A percentile compares a stretch with the other conserved stretches of the same genome.
These are phyloP conservation scores for Sebastes itinus DNA, from an alignment of 2,797 vertebrate species.

Conservation along the genomic window DNA sequence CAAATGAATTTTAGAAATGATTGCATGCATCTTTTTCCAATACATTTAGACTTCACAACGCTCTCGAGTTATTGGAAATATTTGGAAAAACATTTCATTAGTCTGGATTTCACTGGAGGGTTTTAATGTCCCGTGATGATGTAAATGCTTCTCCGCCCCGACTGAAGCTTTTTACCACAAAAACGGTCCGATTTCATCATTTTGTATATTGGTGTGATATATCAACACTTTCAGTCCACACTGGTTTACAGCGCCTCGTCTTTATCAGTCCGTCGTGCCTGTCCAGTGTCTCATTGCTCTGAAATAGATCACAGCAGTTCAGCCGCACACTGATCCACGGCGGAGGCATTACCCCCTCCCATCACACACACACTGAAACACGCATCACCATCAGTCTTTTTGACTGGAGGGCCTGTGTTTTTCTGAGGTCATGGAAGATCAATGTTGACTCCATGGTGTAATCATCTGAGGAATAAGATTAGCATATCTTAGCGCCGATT, in stretches of 20 bases:
- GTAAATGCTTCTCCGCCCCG: background rate
- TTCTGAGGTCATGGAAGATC: conserved; percentile 83
- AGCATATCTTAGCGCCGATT: conserved; percentile 83
- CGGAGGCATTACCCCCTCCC: conserved; percentile 12
- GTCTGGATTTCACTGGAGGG: background rate
- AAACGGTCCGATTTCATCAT: conserved; percentile 11
- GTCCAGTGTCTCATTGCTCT: conserved; percentile 27
- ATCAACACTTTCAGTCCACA: conserved; percentile 14
- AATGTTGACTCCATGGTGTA: conserved; percentile 81
- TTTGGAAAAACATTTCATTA: background rate
- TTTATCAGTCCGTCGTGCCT: conserved; percentile 22
- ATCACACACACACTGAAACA: conserved; percentile 5
- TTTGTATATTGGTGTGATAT: conserved; percentile 22
- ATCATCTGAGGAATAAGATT: conserved; percentile 84
- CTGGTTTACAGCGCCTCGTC: background rate
- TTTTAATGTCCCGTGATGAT: background rate
- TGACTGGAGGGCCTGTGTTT: conserved; percentile 73
- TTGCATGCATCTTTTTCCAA: no score
- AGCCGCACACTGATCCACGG: conserved; percentile 41
- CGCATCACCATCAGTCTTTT: conserved; percentile 64
- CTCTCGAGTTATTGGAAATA: no score
- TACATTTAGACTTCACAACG: no score
- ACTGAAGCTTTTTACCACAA: conserved; percentile 5
- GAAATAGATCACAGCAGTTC: conserved; percentile 46
- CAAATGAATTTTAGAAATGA: no score